Conservation (phyloP, 2,113 vertebrate species). For the Xerus inauris region DNA sequence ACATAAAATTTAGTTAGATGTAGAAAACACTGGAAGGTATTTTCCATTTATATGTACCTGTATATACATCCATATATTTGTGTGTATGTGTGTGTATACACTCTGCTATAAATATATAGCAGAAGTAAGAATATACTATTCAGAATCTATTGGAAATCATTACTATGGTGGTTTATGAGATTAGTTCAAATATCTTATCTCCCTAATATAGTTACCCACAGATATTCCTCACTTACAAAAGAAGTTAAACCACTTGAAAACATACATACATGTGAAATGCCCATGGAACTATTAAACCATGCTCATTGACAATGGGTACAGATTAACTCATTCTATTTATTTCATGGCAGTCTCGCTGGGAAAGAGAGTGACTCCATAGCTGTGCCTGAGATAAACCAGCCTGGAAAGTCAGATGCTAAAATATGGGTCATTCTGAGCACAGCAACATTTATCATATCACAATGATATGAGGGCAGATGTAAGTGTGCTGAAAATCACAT, state of each 20-base stretch:
- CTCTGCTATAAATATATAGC: neutral
- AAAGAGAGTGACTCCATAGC: neutral
- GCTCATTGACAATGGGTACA: neutral
- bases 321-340: neutral
- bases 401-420: neutral
- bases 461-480: neutral
- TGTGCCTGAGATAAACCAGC: neutral
- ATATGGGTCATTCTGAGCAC: neutral
- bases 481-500: neutral
- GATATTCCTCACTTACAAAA: neutral
- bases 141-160: neutral
- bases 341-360: neutral
- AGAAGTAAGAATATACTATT: neutral
- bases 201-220: neutral
- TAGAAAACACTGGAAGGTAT: neutral
- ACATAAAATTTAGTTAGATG: neutral
- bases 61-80: neutral
- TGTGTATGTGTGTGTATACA: neutral
- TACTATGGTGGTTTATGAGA: neutral
- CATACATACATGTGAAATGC: neutral
- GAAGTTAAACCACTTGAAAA: neutral
- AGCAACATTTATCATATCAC: neutral
- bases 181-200: neutral
- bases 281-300: neutral
- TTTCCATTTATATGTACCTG: neutral